Base-by-base conservation (phyloP, 1,140 invertebrate species). In the Chrysomallon squamiferum region DNA sequence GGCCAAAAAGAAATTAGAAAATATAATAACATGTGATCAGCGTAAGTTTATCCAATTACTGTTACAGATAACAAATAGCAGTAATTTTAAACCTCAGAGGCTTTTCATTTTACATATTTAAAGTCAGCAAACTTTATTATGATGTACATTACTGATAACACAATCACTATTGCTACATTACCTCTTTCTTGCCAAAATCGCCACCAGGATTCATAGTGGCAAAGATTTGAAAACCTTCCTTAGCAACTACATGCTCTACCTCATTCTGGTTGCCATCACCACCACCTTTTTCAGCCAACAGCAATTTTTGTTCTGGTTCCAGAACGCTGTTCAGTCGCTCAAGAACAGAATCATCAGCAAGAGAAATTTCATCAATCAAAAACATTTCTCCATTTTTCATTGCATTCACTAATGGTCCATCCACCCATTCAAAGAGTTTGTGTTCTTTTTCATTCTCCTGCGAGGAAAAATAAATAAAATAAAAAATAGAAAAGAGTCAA, bases 191-290 rank as follows among this genome's bases (percentile, higher is more conserved):
- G 0, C 98, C 98, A 87, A 95, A 99, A 89, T 99, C 98, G 11
- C 98, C 97, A 20, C 96, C 96, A 25, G 98, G 98, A 88, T 99
- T 99, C 98, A 99, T 99, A 0, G 98, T 99, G 7, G 95, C 95
- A 62, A 99, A 90, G 75, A 99, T 94, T 68, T 94, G 90, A 82
- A 99, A 99, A 13, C 90, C 88, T 15, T 90, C 75, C 66, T 90
- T 77, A 0, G 97, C 97, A 58, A 88, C 80, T 35, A 87, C 75
- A 56, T 70, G 64, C 60, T 84, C 80, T 20, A 75, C 70, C 22
- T 80, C 73, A 62, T 70, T 71, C 33, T 68, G 25, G 1, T 41
- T 52, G 13, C 74, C 80, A 64, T 77, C 75, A 4, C 75, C 75
- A 6, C 73, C 76, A 15, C 84, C 82, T 73, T 95, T 95, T 86